Conservation (phyloP, 2,888 invertebrate genomes). For the Deroplatys truncata region DNA sequence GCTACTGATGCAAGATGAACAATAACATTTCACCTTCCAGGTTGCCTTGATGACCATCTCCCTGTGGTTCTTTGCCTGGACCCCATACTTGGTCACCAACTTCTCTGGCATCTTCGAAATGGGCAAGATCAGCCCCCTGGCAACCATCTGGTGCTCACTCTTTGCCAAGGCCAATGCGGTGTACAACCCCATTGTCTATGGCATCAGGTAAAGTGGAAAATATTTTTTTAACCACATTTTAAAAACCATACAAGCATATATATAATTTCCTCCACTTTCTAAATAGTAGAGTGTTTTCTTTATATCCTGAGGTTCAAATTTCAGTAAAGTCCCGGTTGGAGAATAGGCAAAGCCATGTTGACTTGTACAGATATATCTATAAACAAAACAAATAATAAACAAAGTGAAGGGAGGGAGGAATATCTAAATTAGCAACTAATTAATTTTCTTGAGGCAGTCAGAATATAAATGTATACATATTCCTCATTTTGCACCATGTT, state of each 20-base stretch:
- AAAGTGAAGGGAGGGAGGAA: too few species aligned
- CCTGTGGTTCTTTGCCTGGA: slow-evolving; percentile 91
- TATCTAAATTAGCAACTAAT: too few species aligned
- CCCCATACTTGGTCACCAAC: slow-evolving; percentile 81
- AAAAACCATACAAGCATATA: not conserved
- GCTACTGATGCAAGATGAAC: not conserved
- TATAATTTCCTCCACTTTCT: not conserved
- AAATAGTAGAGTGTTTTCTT: not conserved
- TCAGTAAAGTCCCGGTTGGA: too few species aligned
- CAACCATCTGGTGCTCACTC: slow-evolving; percentile 84
- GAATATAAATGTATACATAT: too few species aligned
- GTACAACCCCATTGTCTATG: slow-evolving; percentile 88
- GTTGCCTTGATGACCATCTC: slow-evolving; percentile 87
- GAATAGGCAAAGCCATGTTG: too few species aligned
- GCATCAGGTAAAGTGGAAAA: slow-evolving; percentile 64
- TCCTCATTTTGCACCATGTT: too few species aligned
- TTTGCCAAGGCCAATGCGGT: slow-evolving; percentile 90
- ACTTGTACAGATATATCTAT: too few species aligned
- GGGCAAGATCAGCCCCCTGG: slow-evolving; percentile 68
- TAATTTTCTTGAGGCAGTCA: too few species aligned
- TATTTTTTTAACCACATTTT: not conserved
- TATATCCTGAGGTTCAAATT: too few species aligned
- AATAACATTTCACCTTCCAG: slow-evolving; percentile 39
- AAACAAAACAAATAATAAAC: too few species aligned
- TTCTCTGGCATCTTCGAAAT: slow-evolving; percentile 74